Percentiles rank a stretch among this genome's conserved stretches.
These are phyloP conservation scores for Ophion slaviceki DNA, from an alignment of 2,888 invertebrate genomes.

Conservation along the genomic window DNA sequence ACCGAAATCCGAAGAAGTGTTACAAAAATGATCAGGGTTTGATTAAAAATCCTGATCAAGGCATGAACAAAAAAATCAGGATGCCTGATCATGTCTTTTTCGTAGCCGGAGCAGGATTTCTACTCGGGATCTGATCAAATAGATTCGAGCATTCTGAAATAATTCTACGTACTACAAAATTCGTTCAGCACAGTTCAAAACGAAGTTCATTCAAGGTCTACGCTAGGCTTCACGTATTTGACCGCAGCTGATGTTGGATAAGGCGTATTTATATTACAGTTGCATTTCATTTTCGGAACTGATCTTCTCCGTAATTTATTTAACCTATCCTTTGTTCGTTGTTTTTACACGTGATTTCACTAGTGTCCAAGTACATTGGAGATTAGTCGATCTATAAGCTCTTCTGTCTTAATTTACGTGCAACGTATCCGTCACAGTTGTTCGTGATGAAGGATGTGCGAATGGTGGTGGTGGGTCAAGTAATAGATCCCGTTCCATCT, in stretches of 20 bases:
- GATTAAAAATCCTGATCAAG: too few species aligned
- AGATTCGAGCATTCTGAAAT: too few species aligned
- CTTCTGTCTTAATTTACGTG: conserved; percentile 1
- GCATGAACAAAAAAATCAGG: too few species aligned
- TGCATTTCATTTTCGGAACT: not conserved
- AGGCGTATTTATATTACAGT: not conserved
- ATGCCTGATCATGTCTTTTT: too few species aligned
- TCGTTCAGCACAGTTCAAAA: too few species aligned
- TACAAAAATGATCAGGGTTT: too few species aligned
- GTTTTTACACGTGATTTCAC: not conserved
- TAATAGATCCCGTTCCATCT: conserved; percentile 23
- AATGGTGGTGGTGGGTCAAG: conserved; percentile 68
- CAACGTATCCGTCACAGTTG: conserved; percentile 61
- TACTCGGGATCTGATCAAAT: too few species aligned
- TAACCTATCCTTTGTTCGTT: not conserved
- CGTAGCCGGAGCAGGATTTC: too few species aligned
- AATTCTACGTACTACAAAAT: too few species aligned
- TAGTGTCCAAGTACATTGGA: not conserved
- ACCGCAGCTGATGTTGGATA: not conserved
- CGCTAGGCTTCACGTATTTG: not conserved
- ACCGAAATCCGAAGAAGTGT: too few species aligned
- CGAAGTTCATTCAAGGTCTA: too few species aligned
- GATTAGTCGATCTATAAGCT: not conserved
- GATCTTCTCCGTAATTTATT: not conserved
- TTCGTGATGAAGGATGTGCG: conserved; percentile 75